Evolutionary conservation across 2,113 vertebrate species (phyloP).

Genomic region (Colistium nudipinnis): DNA sequence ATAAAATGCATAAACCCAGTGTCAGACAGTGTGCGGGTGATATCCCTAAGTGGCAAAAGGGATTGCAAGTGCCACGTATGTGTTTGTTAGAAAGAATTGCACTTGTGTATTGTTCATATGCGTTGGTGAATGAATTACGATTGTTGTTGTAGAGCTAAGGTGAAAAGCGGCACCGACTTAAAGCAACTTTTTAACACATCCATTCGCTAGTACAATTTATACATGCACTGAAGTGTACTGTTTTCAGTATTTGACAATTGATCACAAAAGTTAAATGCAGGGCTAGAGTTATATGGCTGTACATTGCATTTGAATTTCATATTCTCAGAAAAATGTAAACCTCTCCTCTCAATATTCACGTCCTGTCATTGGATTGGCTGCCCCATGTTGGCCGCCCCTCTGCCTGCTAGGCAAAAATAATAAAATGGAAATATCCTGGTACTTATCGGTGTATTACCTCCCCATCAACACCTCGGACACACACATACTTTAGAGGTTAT

Average conservation of each 20-base stretch:
- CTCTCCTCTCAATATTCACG: slow-evolving; percentile 64
- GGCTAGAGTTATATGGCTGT: too few relatives aligned
- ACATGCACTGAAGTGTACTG: not conserved
- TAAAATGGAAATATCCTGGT: slow-evolving; percentile 84
- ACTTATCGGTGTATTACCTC: slow-evolving; percentile 82
- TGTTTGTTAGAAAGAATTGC: slow-evolving; percentile 61
- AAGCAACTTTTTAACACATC: slow-evolving; percentile 29
- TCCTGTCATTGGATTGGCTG: slow-evolving; percentile 84
- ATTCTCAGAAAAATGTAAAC: too few relatives aligned
- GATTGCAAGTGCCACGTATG: slow-evolving; percentile 72
- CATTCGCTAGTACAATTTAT: not conserved
- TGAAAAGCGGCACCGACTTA: slow-evolving; percentile 13
- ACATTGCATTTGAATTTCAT: too few relatives aligned
- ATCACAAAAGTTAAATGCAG: too few relatives aligned
- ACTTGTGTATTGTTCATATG: slow-evolving; percentile 60
- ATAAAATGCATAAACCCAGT: slow-evolving; percentile 72
- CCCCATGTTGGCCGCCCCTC: slow-evolving; percentile 59
- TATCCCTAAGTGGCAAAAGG: slow-evolving; percentile 66
- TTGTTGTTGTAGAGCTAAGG: slow-evolving; percentile 34
- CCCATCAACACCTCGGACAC: slow-evolving; percentile 78
- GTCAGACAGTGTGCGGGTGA: slow-evolving; percentile 72
- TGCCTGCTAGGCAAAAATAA: slow-evolving; percentile 80
- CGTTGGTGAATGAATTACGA: slow-evolving; percentile 63
- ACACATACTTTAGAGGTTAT: slow-evolving; percentile 70
- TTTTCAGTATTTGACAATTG: too few relatives aligned